Evolutionary conservation across 2,888 invertebrate species (phyloP).

Genomic region (Drosophila falleni): DNA sequence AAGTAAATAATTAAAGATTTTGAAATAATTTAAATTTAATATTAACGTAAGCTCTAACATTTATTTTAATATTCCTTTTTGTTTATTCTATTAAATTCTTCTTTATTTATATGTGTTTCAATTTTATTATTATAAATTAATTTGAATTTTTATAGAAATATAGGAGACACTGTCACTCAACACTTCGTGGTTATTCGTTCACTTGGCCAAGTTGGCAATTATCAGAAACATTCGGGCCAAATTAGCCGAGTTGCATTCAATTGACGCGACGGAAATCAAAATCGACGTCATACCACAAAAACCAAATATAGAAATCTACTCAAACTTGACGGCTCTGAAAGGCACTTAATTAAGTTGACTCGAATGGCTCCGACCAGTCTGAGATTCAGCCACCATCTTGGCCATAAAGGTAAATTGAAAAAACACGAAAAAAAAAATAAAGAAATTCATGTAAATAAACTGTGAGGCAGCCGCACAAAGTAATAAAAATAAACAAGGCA

Average conservation of each 20-base stretch:
- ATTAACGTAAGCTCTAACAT: no score
- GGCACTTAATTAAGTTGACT: slow-evolving; percentile 58
- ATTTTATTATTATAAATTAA: no score
- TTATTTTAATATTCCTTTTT: no score
- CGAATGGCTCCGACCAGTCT: slow-evolving; percentile 11
- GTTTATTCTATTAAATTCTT: no score
- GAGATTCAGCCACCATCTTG: slow-evolving; percentile 6
- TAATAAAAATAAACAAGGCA: slow-evolving; percentile 80
- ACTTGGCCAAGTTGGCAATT: slow-evolving; percentile 56
- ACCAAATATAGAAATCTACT: slow-evolving; percentile 36
- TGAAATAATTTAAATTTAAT: no score
- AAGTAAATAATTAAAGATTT: no score
- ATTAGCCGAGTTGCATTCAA: slow-evolving; percentile 64
- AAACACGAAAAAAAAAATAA: slow-evolving; percentile 17
- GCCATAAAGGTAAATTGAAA: slow-evolving; percentile 79
- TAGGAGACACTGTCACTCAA: no score
- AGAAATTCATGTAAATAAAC: slow-evolving; percentile 71
- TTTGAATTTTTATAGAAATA: no score
- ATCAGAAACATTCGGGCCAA: slow-evolving; percentile 38
- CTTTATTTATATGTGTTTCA: no score
- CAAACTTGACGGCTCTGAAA: slow-evolving; percentile 27
- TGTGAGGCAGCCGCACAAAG: slow-evolving; percentile 54
- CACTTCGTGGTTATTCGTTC: slow-evolving; percentile 49
- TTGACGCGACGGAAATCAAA: slow-evolving; percentile 65
- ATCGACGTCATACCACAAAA: slow-evolving; percentile 35